phyloP scores from a whole-genome alignment of 2,888 invertebrate genomes.

The Mythimna pallens region DNA sequence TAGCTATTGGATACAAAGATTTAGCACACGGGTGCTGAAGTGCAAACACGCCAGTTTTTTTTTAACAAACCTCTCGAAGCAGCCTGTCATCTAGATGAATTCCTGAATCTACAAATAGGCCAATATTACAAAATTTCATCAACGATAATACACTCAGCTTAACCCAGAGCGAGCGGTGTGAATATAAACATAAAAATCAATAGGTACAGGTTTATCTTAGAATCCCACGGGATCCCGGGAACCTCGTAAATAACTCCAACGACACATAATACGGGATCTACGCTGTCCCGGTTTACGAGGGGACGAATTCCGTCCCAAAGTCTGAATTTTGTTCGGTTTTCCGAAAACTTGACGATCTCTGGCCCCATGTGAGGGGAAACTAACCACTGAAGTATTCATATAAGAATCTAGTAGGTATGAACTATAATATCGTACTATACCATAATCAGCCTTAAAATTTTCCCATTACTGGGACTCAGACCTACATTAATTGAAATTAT shows the following conservation, averaged over 20 bases:
- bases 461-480: too few species aligned
- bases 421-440: background rate
- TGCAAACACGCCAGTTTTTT: too few species aligned
- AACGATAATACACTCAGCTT: background rate
- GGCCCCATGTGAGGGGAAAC: background rate
- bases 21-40: too few species aligned
- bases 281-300: constrained; percentile 56
- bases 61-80: background rate
- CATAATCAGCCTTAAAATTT: too few species aligned
- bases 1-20: too few species aligned
- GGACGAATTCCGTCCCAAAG: constrained; percentile 40
- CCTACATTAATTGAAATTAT: too few species aligned
- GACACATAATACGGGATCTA: constrained; percentile 69
- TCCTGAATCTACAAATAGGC: background rate
- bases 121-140: constrained; percentile 31
- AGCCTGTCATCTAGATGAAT: background rate
- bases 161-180: constrained; percentile 12
- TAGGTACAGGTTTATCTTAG: constrained; percentile 54
- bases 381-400: background rate
- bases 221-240: constrained; percentile 52
- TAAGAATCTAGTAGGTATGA: background rate
- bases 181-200: constrained; percentile 61
- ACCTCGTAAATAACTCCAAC: constrained; percentile 73
- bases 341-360: constrained; percentile 45
- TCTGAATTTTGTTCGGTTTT: constrained; percentile 52